Conservation (phyloP, 2,113 vertebrate genomes). For the Rallus limicola region DNA sequence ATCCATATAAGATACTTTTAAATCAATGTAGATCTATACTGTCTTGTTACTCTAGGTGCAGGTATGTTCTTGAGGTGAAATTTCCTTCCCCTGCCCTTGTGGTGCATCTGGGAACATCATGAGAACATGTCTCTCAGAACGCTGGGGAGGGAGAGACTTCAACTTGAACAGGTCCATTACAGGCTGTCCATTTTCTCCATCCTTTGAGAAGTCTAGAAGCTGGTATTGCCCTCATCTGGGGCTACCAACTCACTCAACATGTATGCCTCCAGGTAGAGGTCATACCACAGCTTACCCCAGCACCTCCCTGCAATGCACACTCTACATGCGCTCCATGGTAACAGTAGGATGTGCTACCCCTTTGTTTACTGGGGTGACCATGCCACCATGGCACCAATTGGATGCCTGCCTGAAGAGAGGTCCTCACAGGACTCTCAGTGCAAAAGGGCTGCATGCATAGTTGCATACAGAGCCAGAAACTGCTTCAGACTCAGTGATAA, state of each 20-base stretch:
- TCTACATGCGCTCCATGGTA: not conserved
- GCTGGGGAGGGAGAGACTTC: not conserved
- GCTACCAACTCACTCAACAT: not conserved
- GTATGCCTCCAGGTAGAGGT: not conserved
- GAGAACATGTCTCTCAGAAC: not conserved
- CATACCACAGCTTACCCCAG: not conserved
- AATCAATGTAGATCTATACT: not conserved
- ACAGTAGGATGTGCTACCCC: not conserved
- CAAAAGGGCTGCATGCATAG: not conserved
- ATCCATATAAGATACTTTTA: not conserved
- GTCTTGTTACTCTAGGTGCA: not conserved
- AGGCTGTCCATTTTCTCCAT: not conserved
- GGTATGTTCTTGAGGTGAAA: not conserved
- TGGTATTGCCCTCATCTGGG: not conserved
- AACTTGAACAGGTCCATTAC: not conserved
- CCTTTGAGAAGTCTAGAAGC: not conserved
- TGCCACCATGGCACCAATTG: rapidly evolving
- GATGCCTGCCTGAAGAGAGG: not conserved
- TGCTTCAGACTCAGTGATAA: not conserved
- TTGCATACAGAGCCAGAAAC: not conserved
- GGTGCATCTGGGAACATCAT: not conserved
- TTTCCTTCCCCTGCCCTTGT: not conserved
- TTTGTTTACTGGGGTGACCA: not conserved
- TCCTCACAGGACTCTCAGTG: not conserved
- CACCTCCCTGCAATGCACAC: rapidly evolving